These are phyloP conservation scores for Entomobrya multifasciata DNA, from an alignment of 2,888 invertebrate species.

Conservation along the genomic window DNA sequence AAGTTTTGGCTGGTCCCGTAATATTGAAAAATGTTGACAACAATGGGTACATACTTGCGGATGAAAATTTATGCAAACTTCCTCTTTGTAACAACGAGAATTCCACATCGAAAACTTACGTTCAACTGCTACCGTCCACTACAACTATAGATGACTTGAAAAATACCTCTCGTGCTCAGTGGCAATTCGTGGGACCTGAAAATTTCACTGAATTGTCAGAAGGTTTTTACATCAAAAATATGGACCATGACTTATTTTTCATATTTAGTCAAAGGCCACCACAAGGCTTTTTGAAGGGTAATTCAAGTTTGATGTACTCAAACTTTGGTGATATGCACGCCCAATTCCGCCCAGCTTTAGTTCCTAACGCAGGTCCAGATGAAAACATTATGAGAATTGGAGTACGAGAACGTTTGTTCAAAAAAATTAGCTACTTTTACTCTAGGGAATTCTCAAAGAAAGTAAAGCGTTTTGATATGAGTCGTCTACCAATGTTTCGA, in stretches of 20 bases:
- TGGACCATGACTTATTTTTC: slow-evolving; percentile 48
- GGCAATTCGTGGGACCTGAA: slow-evolving; percentile 61
- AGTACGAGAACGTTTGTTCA: slow-evolving; percentile 42
- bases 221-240: slow-evolving; percentile 71
- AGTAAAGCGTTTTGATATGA: background rate
- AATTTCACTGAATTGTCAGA: slow-evolving; percentile 53
- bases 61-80: slow-evolving; percentile 42
- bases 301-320: slow-evolving; percentile 60
- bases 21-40: slow-evolving; percentile 60
- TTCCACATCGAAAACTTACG: slow-evolving; percentile 45
- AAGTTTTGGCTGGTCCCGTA: slow-evolving; percentile 63
- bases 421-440: slow-evolving; percentile 44
- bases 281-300: slow-evolving; percentile 41
- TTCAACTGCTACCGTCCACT: slow-evolving; percentile 9
- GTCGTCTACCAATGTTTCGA: slow-evolving; percentile 7
- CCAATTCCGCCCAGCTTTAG: slow-evolving; percentile 60
- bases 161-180: slow-evolving; percentile 43
- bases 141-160: slow-evolving; percentile 11
- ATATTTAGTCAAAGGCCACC: slow-evolving; percentile 50
- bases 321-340: slow-evolving; percentile 56
- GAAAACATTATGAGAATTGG: slow-evolving; percentile 54
- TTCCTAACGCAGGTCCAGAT: slow-evolving; percentile 34
- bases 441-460: slow-evolving; percentile 34
- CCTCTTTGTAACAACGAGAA: slow-evolving; percentile 44
- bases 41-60: slow-evolving; percentile 57